Evolutionary conservation across 35 echinoderm and acorn worm genomes (phyloP), one percentile per base, ranked within the genome.

Genomic region (Amphiura filiformis): DNA sequence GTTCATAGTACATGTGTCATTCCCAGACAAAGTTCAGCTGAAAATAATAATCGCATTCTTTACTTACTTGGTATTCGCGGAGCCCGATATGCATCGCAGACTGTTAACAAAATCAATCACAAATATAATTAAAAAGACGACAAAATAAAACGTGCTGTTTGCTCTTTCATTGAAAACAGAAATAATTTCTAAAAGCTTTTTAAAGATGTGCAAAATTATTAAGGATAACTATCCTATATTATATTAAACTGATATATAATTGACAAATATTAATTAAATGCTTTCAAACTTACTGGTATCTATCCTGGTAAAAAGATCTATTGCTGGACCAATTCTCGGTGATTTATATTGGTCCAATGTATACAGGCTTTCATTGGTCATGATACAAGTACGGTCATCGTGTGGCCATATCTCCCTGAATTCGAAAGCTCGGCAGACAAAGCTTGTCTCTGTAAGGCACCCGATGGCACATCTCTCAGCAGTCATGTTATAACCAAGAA

Each of bases 361-460:
- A 52, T 91, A 93, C 32, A 93, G 56, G 79, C 88, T 97, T 76
- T 93, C 79, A 5, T 84, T 82, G 7, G 94, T 88, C 49, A 97
- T 42, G 12, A 90, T 93, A 57, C 94, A 97, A 23, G 75, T 86
- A 17, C 85, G 57, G 31, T 61, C 13, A 28, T 82, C 82, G 40
- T 82, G 89, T 0, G 91, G 92, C 81, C 91, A 90, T 20, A 88
- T 65, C 33, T 90, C 91, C 18, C 94, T 56, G 32, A 87, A 93
- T 80, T 97, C 91, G 61, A 97, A 90, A 0, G 87, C 57, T 26
- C 88, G 88, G 56, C 94, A 97, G 26, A 93, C 75, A 83, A 97
- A 97, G 1, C 79, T 41, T 5, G 80, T 88, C 56, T 90, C 88
- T 33, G 57, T 33, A 11, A 97, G 80, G 47, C 94, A 97, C 18